Conservation (phyloP, 2,113 vertebrate genomes). For the Laterallus jamaicensis region DNA sequence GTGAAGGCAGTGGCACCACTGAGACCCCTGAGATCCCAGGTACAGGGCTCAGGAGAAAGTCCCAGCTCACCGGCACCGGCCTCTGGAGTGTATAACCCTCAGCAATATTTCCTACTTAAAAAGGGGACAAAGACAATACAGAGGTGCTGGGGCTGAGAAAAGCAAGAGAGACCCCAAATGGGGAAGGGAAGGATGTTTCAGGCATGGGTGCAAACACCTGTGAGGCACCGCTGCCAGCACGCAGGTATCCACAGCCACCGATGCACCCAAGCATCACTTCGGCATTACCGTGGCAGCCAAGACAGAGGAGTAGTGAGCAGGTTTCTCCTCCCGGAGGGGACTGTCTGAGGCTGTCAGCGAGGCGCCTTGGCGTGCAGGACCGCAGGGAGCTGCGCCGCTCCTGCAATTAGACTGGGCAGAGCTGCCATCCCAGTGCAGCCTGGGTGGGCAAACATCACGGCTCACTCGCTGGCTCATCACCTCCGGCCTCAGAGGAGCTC, state of each 20-base stretch:
- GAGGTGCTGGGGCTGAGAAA: neutral
- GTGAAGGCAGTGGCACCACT: neutral
- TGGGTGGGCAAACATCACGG: neutral
- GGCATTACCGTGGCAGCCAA: accelerated
- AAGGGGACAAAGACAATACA: neutral
- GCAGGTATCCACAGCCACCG: neutral
- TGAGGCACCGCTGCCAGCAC: neutral
- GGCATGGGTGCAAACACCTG: neutral
- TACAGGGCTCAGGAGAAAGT: neutral
- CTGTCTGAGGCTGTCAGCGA: neutral
- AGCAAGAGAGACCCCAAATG: neutral
- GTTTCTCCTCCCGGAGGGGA: neutral
- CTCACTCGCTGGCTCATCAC: neutral
- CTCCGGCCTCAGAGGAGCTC: neutral
- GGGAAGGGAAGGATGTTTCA: neutral
- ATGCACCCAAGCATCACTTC: neutral
- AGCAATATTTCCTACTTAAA: neutral
- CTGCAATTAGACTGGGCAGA: neutral
- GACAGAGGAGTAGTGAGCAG: neutral
- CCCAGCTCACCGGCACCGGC: neutral
- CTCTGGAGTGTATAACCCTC: neutral
- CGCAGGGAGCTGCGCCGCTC: neutral
- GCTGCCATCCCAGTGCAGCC: neutral
- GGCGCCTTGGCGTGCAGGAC: neutral
- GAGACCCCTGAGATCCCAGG: neutral